Base-by-base conservation (phyloP, 2,797 vertebrate species). In the Huso huso region DNA sequence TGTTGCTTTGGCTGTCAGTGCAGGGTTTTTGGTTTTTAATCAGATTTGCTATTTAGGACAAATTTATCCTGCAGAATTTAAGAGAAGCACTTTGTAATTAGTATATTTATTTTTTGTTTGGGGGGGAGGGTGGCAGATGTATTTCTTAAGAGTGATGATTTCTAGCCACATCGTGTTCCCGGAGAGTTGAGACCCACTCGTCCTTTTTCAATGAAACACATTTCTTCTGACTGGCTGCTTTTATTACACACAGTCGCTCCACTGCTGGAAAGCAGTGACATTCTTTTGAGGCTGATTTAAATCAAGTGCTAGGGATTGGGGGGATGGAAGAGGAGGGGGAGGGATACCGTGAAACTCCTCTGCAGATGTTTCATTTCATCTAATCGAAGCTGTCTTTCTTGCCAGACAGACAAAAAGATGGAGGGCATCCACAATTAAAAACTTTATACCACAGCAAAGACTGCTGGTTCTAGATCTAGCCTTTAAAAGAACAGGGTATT, bases 191-290 rank as follows among this genome's bases (percentile, higher is more conserved):
- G 67, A 77, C 48, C 48, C 68, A 0, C 74, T 79, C 79, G 70
- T 74, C 51, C 67, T 83, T 77, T 75, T 73, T 82, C 79, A 90
- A 83, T 83, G 73, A 66, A 81, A 74, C 78, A 51, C 71, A 72
- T 75, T 89, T 75, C 76, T 75, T 59, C 75, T 77, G 81, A 81
- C 79, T 89, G 86, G 75, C 69, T 68, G 72, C 68, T 74, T 71
- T 74, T 73, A 37, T 37, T 37, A 37, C 23, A 37, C 23, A 13
- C 69, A 75, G 48, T 72, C 68, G 55, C 67, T 68, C 74, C 74
- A 73, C 74, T 58, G 67, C 65, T 70, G 70, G 75, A 76, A 75
- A 81, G 69, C 63, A 75, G 69, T 64, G 66, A 68, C 68, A 58
- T 79, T 79, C 69, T 18, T 18, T 68, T 68, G 74, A 70, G 72